Evolutionary conservation across 2,113 vertebrate species (phyloP), one percentile per base, ranked within the genome.

Genomic region (Pelodiscus sinensis): DNA sequence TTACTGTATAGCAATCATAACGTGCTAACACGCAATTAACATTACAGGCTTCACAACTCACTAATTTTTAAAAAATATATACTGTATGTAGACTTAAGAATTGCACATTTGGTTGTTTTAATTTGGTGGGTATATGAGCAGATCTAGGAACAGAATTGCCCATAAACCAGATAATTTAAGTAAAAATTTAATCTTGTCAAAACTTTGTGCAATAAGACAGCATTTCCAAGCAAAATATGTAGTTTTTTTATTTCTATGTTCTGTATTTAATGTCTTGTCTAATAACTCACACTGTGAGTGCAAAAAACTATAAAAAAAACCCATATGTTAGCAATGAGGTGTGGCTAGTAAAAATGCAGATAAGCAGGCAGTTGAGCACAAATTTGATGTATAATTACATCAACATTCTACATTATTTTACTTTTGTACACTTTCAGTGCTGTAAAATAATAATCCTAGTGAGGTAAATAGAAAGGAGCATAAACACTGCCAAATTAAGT

Each of bases 1-100:
- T 95, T 96, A n/a, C n/a, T n/a, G n/a, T 96, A 95, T 94, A 96
- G 95, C 96, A 95, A 95, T 96, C 95, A 97, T 94, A 96, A 96
- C 90, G 96, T 95, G 95, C 94, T 96, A 97, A 95, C 96, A 92
- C 92, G 93, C 95, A 96, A 97, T 97, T 97, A 97, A 96, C 86
- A 95, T 94, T 92, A 95, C 95, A 92, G 95, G 95, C 92, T 96
- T 96, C 93, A 92, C 94, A 96, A 94, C 88, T 90, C 93, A 94
- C 94, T 91, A 95, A 94, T 95, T 96, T 96, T 31, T n/a, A 96
- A 93, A 94, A 95, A 95, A 93, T 88, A 96, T 90, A 96, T 52
- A 8, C 93, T 92, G 95, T 71, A 71, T 86, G 94, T 35, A 71
- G 95, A 79, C 92, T 89, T 92, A 80, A 94, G 93, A 95, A 92